Evolutionary conservation across 2,888 invertebrate species (phyloP).

Genomic region (Agrotis puta): DNA sequence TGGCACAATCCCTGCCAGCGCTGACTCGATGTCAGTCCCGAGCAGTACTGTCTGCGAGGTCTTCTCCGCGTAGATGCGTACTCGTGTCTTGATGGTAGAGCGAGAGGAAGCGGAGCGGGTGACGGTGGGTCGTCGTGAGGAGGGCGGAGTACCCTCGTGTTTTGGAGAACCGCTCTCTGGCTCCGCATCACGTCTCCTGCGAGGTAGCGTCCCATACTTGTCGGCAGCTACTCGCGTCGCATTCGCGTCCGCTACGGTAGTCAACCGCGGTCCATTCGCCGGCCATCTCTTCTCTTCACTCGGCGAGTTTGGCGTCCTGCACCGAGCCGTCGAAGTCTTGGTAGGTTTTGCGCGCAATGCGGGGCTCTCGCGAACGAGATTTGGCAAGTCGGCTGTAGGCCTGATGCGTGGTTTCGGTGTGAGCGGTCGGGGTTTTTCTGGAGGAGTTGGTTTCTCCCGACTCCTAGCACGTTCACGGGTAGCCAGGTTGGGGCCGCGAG

Average conservation of each 20-base stretch:
- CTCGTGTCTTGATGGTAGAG: conserved; percentile 82
- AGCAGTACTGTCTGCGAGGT: conserved; percentile 94
- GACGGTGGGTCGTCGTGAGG: conserved; percentile 83
- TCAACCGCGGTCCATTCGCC: conserved; percentile 84
- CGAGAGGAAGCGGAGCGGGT: conserved; percentile 84
- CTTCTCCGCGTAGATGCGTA: conserved; percentile 95
- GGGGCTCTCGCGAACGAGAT: conserved; percentile 88
- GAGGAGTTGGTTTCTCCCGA: conserved; percentile 90
- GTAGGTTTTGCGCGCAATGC: conserved; percentile 86
- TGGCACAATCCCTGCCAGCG: conserved; percentile 92
- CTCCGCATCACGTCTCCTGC: conserved; percentile 93
- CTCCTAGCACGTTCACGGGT: conserved; percentile 91
- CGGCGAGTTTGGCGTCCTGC: conserved; percentile 92
- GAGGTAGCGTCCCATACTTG: conserved; percentile 95
- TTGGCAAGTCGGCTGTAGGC: conserved; percentile 89
- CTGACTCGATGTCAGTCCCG: conserved; percentile 93
- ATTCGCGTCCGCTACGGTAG: conserved; percentile 77
- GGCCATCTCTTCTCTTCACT: conserved; percentile 95
- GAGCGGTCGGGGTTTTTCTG: conserved; percentile 86
- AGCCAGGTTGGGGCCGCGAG: conserved; percentile 88
- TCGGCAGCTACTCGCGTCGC: conserved; percentile 91
- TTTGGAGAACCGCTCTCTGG: conserved; percentile 90
- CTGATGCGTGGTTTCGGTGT: conserved; percentile 88
- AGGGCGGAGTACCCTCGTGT: conserved; percentile 81
- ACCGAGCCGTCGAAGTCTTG: conserved; percentile 91